Base-by-base conservation (phyloP, 2,113 vertebrate species). In the Nannobrachium achirus region DNA sequence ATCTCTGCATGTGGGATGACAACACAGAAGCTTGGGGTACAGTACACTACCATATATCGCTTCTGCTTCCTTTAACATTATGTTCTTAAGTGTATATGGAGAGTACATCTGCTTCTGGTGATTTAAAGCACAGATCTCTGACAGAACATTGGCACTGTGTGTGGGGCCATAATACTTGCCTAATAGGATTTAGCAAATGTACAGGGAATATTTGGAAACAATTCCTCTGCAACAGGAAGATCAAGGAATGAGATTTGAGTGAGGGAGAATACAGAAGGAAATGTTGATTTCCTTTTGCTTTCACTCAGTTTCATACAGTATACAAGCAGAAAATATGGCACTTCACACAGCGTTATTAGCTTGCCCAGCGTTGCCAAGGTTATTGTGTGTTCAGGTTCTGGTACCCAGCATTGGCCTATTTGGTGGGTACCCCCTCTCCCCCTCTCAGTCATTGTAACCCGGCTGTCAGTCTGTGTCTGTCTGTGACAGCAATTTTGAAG, bases 21-120 rank as follows among this genome's bases (percentile, higher is more conserved):
- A 10, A 53, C 19, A 10, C 16, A 14, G 16, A 20, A 46, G 10
- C 44, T 20, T 20, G 16, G 13, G 45, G 13, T 49, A n/a, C 48
- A 49, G 14, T 15, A 14, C 48, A 49, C 25, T 4, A 33, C 25
- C 25, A 5, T 33, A 33, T 33, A 33, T 33, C 3, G 25, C 6
- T 33, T 33, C 25, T n/a, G n/a, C n/a, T 13, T 25, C 16, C 10
- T 15, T 44, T 10, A 2, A 41, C 20, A 51, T 51, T 73, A 16
- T 58, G 20, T 42, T 69, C 44, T 15, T 1, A 3, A 48, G 20
- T 18, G 38, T 18, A 16, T 8, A 33, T 7, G 20, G 39, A 10
- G 42, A 57, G 10, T 25, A 68, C 59, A 60, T 68, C 64, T 76
- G 64, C 40, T 53, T 57, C 51, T 49, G 13, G 11, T 13, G 41